Evolutionary conservation across 1,140 invertebrate genomes (phyloP).

Genomic region (Aphelenchoides avenae): DNA sequence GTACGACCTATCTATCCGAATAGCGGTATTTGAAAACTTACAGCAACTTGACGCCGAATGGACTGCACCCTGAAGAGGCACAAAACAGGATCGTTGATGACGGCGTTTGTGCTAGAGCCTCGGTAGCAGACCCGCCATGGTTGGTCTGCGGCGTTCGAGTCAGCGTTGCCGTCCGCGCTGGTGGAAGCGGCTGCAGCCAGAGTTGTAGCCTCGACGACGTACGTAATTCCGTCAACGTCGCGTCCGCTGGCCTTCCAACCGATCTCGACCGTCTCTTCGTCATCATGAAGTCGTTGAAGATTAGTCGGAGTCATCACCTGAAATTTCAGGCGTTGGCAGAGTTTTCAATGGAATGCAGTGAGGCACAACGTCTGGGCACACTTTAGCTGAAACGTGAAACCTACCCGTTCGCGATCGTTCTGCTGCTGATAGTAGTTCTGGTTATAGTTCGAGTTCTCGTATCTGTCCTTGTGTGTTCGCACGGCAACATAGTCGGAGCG

Average conservation of each 20-base stretch:
- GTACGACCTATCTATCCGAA: no score
- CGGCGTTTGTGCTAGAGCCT: slow-evolving; percentile 13
- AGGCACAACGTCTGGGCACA: no score
- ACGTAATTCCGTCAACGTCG: slow-evolving; percentile 23
- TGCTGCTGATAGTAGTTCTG: not conserved
- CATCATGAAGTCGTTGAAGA: slow-evolving; percentile 14
- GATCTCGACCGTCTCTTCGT: slow-evolving; percentile 26
- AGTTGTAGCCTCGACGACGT: slow-evolving; percentile 19
- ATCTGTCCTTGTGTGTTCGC: slow-evolving; percentile 32
- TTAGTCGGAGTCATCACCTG: slow-evolving; percentile 8
- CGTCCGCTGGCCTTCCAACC: slow-evolving; percentile 17
- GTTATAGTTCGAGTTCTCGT: slow-evolving; percentile 21
- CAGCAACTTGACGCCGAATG: slow-evolving; percentile 4
- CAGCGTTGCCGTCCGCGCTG: not conserved
- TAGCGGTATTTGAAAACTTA: no score
- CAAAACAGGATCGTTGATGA: slow-evolving; percentile 27
- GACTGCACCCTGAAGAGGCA: slow-evolving; percentile 41
- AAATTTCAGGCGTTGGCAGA: not conserved
- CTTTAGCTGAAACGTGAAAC: no score
- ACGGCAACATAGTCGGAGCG: slow-evolving; percentile 42
- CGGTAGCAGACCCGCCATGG: slow-evolving; percentile 40
- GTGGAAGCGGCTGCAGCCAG: not conserved
- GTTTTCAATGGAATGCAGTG: no score
- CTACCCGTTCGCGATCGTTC: slow-evolving; percentile 10
- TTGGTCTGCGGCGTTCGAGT: slow-evolving; percentile 1